Evolutionary conservation across 2,113 vertebrate genomes (phyloP).

Genomic region (Colinus virginianus): DNA sequence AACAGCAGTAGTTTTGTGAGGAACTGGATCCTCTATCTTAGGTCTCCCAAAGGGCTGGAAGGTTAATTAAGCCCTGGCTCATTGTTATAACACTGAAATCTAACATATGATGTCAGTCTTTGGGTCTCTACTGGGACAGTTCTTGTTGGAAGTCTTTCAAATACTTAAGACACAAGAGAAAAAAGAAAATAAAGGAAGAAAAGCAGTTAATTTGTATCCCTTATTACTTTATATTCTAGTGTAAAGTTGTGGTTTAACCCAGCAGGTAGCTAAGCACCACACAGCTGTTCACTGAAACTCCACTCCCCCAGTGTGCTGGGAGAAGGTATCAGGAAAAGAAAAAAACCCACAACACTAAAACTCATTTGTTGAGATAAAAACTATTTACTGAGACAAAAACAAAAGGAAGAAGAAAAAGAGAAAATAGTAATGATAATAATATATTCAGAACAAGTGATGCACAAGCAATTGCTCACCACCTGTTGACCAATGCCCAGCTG

Average conservation of each 20-base stretch:
- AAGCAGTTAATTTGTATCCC: background rate
- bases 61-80: conserved; percentile 36
- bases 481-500: background rate
- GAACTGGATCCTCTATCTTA: background rate
- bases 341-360: background rate
- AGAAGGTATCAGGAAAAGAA: too few relatives aligned
- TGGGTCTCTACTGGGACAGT: background rate
- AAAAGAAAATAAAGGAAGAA: background rate
- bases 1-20: conserved; percentile 10
- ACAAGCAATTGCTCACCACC: background rate
- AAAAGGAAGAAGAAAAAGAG: background rate
- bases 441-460: background rate
- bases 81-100: background rate
- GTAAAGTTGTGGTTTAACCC: background rate
- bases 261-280: too few relatives aligned
- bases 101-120: background rate
- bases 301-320: too few relatives aligned
- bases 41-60: background rate
- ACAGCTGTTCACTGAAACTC: too few relatives aligned
- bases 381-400: background rate
- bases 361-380: background rate
- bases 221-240: conserved; percentile 7
- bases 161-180: background rate
- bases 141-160: background rate
- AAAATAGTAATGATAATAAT: too few relatives aligned